Base-by-base conservation (phyloP, 2,888 invertebrate genomes). In the Pyralis farinalis region DNA sequence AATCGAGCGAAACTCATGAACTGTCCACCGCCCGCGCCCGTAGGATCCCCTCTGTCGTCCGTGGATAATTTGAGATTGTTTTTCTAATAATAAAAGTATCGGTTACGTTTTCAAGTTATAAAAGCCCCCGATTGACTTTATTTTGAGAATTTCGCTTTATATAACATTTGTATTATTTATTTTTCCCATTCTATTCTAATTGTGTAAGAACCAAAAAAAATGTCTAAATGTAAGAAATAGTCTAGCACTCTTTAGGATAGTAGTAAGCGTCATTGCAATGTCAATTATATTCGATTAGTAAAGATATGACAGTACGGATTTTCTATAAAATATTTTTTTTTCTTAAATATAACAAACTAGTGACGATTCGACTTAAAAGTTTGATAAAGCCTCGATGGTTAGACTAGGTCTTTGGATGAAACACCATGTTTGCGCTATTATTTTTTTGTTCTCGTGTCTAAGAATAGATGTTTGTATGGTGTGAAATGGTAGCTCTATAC, bases 261-360 rank as follows among this genome's bases (percentile, higher is more conserved):
- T 83, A 87, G 85, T 86, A 84, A 84, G 84, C 80, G 82, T 85
- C 81, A 83, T 84, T 74, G 85, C 83, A 74, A 85, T 81, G 87
- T 88, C 87, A 88, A 88, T 88, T 88, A 88, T 88, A 87, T 88
- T 83, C 75, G 79, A 86, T 78, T 88, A 88, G 87, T 77, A 71
- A 71, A 71, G 71, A 72, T 67, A 72, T 72, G 73, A 71, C 79
- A 71, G 74, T 77, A 81, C 55, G 79, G 70, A 73, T 81, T 85
- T 85, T 85, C 81, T 83, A 85, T 72, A 81, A 76, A 74, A 16
- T 3, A 16, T 3, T 3, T 2, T 16, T 61, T 66, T 71, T 74
- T 64, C 68, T 67, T 71, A 66, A 68, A 63, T 57, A 63, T 65
- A 51, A 48, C 55, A 58, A 64, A 58, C 58, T 64, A 71, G 62